Conservation (phyloP, 2,888 invertebrate genomes). For the Microchrysa polita region DNA sequence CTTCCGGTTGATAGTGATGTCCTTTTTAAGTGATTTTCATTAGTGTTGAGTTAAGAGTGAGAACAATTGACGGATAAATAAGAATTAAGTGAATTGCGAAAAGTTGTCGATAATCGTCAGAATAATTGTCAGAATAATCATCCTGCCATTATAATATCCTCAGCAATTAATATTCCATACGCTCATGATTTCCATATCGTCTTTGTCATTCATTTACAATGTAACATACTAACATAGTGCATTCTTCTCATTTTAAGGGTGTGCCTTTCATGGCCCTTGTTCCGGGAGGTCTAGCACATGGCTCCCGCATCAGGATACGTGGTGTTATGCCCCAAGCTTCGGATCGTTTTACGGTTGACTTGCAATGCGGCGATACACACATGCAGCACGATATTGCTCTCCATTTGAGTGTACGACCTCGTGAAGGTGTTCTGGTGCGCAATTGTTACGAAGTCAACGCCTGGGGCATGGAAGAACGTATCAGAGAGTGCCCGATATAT, state of each 20-base stretch:
- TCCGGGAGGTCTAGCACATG: constrained; percentile 6
- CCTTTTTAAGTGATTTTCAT: too few relatives aligned
- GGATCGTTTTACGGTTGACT: constrained; percentile 27
- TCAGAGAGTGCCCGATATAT: constrained; percentile 70
- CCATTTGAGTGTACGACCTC: constrained; percentile 71
- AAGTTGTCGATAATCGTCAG: too few relatives aligned
- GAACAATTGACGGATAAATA: too few relatives aligned
- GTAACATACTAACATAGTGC: not conserved
- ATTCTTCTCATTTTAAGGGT: not conserved
- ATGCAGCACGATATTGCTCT: constrained; percentile 72
- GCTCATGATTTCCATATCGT: not conserved
- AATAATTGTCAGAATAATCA: too few relatives aligned
- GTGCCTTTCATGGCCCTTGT: constrained; percentile 24
- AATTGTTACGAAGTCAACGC: constrained; percentile 66
- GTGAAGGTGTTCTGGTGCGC: constrained; percentile 66
- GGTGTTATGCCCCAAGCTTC: constrained; percentile 26
- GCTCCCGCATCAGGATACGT: constrained; percentile 16
- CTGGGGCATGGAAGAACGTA: constrained; percentile 67
- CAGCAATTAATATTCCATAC: too few relatives aligned
- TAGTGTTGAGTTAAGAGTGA: too few relatives aligned
- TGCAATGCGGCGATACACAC: constrained; percentile 16
- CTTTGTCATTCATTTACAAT: not conserved
- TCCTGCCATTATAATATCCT: too few relatives aligned
- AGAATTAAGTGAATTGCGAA: too few relatives aligned
- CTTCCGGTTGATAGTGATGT: too few relatives aligned